Evolutionary conservation across 2,888 invertebrate genomes (phyloP).

Genomic region (Physocephala rufipes): DNA sequence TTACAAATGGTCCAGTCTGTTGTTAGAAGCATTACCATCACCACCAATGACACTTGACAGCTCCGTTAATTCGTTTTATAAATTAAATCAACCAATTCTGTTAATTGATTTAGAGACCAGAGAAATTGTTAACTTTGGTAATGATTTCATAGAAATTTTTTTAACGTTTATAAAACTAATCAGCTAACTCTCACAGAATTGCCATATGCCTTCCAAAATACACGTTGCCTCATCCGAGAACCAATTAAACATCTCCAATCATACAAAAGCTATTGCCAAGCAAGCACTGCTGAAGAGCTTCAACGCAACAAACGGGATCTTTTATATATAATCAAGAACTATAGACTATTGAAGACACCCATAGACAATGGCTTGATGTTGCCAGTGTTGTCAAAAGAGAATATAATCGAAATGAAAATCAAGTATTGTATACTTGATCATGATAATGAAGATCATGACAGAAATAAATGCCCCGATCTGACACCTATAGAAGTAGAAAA

Average conservation of each 20-base stretch:
- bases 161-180: neutral
- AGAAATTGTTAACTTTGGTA: slow-evolving; percentile 51
- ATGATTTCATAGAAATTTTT: slow-evolving; percentile 22
- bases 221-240: slow-evolving; percentile 54
- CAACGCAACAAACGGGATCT: slow-evolving; percentile 44
- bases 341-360: slow-evolving; percentile 49
- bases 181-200: slow-evolving; percentile 47
- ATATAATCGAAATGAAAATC: slow-evolving; percentile 1
- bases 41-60: neutral
- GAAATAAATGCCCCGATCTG: slow-evolving; percentile 14
- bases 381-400: slow-evolving; percentile 1
- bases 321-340: slow-evolving; percentile 45
- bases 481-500: slow-evolving; percentile 3
- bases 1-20: slow-evolving; percentile 51
- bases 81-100: slow-evolving; percentile 53
- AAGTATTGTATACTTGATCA: neutral
- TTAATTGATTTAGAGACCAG: slow-evolving; percentile 50
- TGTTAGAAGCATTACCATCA: slow-evolving; percentile 32
- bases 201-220: slow-evolving; percentile 53
- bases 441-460: neutral
- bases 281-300: slow-evolving; percentile 44
- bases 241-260: slow-evolving; percentile 55
- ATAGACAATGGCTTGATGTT: neutral
- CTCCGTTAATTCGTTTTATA: slow-evolving; percentile 47
- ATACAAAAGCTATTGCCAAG: slow-evolving; percentile 47